Conservation (phyloP, 2,113 vertebrate species). For the Thamnophis sirtalis region DNA sequence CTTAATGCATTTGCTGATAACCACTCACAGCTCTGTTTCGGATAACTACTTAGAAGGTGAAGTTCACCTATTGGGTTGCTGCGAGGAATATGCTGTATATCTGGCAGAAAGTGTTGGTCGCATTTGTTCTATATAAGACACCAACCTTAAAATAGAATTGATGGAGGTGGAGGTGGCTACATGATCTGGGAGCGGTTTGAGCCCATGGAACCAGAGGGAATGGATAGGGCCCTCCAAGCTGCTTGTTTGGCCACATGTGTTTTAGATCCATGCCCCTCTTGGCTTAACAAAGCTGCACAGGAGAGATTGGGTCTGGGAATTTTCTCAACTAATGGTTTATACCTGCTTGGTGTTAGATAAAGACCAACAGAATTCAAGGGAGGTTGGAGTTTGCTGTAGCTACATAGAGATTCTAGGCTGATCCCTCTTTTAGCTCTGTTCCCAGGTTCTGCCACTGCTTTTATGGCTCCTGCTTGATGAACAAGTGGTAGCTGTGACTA, state of each 20-base stretch:
- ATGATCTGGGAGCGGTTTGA: background rate
- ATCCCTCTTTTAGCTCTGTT: background rate
- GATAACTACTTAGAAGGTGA: background rate
- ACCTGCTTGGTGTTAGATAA: background rate
- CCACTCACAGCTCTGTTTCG: background rate
- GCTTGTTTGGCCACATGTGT: background rate
- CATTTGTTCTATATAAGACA: background rate
- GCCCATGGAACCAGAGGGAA: background rate
- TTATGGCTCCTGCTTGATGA: background rate
- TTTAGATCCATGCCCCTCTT: background rate
- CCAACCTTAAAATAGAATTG: background rate
- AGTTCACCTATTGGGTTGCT: background rate
- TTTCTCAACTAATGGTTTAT: background rate
- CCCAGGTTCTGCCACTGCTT: background rate
- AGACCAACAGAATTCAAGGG: background rate
- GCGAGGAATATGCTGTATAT: background rate
- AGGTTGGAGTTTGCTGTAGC: background rate
- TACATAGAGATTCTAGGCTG: background rate
- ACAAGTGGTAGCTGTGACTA: background rate
- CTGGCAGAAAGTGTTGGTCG: background rate
- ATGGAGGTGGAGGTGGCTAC: background rate
- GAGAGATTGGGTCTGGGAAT: background rate
- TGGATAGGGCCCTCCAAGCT: background rate
- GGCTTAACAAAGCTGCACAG: background rate
- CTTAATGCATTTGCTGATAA: background rate